Conservation (phyloP, 53 echinoderm and acorn worm species). For the Stichopus horrens region DNA sequence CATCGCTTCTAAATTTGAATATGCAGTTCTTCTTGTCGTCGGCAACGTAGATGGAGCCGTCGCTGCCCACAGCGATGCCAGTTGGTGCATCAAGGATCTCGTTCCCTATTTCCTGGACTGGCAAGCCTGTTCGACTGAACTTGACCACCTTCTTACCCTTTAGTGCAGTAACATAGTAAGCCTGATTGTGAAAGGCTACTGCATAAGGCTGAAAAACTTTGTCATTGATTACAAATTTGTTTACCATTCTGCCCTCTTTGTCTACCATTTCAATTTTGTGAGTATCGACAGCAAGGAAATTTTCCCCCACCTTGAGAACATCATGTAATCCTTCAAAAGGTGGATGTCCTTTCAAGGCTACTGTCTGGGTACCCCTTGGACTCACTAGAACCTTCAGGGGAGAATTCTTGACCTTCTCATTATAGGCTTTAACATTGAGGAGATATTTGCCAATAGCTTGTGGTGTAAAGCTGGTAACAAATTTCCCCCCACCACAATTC, state of each 20-base stretch:
- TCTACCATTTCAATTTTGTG: slow-evolving; percentile 49
- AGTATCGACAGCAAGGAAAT: slow-evolving; percentile 45
- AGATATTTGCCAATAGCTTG: slow-evolving; percentile 60
- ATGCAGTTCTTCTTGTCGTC: slow-evolving; percentile 56
- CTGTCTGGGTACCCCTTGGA: slow-evolving; percentile 51
- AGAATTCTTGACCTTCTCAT: slow-evolving; percentile 54
- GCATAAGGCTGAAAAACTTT: slow-evolving; percentile 57
- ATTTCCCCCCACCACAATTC: slow-evolving; percentile 10
- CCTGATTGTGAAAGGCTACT: slow-evolving; percentile 53
- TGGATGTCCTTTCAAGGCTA: slow-evolving; percentile 35
- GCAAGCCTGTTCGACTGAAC: slow-evolving; percentile 49
- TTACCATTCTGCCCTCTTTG: slow-evolving; percentile 51
- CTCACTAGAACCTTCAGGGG: slow-evolving; percentile 54
- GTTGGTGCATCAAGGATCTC: slow-evolving; percentile 47
- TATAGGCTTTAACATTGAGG: slow-evolving; percentile 44
- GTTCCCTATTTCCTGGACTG: slow-evolving; percentile 37
- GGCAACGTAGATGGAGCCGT: slow-evolving; percentile 55
- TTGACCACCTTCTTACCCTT: slow-evolving; percentile 54
- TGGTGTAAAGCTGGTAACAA: slow-evolving; percentile 52
- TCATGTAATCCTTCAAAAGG: slow-evolving; percentile 45
- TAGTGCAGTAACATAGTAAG: slow-evolving; percentile 59
- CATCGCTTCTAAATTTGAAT: slow-evolving; percentile 51
- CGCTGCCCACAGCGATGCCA: slow-evolving; percentile 50
- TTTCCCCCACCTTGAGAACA: slow-evolving; percentile 45
- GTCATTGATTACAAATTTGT: slow-evolving; percentile 52